Evolutionary conservation across 2,888 invertebrate genomes (phyloP).

Genomic region (Rutpela maculata): DNA sequence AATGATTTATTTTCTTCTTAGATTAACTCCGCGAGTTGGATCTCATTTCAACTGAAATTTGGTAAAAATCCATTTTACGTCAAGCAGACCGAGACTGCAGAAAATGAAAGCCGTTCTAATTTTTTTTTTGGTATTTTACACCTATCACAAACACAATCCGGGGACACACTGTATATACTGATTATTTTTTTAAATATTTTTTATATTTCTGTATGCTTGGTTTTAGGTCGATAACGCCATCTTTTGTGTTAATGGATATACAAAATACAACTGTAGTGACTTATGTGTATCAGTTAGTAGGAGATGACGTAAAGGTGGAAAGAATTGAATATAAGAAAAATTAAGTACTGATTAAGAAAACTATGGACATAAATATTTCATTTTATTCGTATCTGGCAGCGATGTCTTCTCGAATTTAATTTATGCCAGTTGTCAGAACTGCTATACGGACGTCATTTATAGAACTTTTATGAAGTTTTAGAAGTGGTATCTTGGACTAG

Average conservation of each 20-base stretch:
- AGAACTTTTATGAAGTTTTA: neutral
- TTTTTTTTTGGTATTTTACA: too few relatives aligned
- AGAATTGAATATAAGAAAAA: slow-evolving; percentile 97
- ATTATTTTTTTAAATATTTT: too few relatives aligned
- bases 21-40: too few relatives aligned
- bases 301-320: slow-evolving; percentile 99
- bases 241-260: slow-evolving; percentile 99
- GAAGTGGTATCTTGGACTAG: neutral
- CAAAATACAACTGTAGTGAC: slow-evolving; percentile 98
- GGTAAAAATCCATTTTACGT: too few relatives aligned
- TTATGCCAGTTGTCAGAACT: neutral
- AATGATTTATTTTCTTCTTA: too few relatives aligned
- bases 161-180: too few relatives aligned
- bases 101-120: too few relatives aligned
- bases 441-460: neutral
- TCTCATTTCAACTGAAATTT: too few relatives aligned
- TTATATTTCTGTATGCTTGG: slow-evolving; percentile 57
- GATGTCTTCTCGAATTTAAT: neutral
- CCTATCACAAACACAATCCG: too few relatives aligned
- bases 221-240: slow-evolving; percentile 91
- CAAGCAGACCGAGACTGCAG: too few relatives aligned
- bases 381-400: slow-evolving; percentile 9
- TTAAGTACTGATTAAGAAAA: slow-evolving; percentile 64
- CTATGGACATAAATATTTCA: neutral
- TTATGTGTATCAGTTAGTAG: slow-evolving; percentile 97